phyloP scores from a whole-genome alignment of 2,113 vertebrate genomes.

The Entosphenus tridentatus region DNA sequence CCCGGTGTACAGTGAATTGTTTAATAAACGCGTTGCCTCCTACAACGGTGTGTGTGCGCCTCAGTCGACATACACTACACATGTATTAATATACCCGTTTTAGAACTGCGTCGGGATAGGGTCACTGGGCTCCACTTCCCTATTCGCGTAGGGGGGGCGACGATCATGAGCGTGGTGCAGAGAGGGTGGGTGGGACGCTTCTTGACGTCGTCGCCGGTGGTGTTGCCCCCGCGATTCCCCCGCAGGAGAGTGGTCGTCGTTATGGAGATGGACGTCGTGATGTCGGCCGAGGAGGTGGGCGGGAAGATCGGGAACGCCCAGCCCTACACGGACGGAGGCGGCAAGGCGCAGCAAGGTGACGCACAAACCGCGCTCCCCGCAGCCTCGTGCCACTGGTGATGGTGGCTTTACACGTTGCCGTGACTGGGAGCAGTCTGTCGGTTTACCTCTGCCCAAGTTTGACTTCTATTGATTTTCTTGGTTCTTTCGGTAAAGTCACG shows the following conservation, averaged over 20 bases:
- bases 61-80: too few relatives aligned
- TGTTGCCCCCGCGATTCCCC: slow-evolving; percentile 8
- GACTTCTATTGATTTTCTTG: too few relatives aligned
- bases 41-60: too few relatives aligned
- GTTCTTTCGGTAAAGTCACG: too few relatives aligned
- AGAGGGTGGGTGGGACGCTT: too few relatives aligned
- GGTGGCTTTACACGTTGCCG: slow-evolving; percentile 8
- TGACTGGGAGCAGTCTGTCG: slow-evolving; percentile 16
- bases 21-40: too few relatives aligned
- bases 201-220: too few relatives aligned
- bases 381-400: slow-evolving; percentile 16
- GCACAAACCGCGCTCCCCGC: slow-evolving; percentile 12
- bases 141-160: not conserved
- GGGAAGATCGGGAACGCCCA: slow-evolving; percentile 56
- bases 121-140: not conserved
- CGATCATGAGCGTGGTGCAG: too few relatives aligned
- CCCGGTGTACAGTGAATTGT: too few relatives aligned
- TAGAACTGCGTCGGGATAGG: not conserved
- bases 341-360: not conserved
- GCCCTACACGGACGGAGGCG: slow-evolving; percentile 53
- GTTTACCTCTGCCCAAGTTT: slow-evolving; percentile 15
- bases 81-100: slow-evolving; percentile 7
- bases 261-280: slow-evolving; percentile 55
- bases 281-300: slow-evolving; percentile 32
- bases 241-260: slow-evolving; percentile 63